These are phyloP conservation scores for Hydropotes inermis DNA, from an alignment of 2,113 vertebrate genomes.

Conservation along the genomic window DNA sequence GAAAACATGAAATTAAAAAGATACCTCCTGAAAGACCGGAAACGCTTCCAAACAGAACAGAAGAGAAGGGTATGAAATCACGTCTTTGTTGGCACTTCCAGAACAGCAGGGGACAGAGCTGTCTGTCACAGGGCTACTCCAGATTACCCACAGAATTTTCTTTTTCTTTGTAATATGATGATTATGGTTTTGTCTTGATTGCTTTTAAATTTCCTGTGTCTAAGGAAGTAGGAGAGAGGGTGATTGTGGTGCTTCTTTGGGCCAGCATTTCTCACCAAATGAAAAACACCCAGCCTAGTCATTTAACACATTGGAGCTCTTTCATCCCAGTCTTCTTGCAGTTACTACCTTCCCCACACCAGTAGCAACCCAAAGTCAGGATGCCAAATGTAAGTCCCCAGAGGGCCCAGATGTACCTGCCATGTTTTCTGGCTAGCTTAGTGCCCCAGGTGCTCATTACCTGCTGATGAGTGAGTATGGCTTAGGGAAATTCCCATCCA, in stretches of 20 bases:
- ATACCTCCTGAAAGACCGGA: constrained; percentile 96
- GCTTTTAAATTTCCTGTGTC: constrained; percentile 21
- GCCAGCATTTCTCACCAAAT: constrained; percentile 4
- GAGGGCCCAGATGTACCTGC: background rate
- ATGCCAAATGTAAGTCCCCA: background rate
- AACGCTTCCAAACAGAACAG: constrained; percentile 89
- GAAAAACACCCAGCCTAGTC: background rate
- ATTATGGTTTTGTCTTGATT: constrained; percentile 37
- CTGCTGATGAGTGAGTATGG: background rate
- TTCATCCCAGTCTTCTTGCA: background rate
- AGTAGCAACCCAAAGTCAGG: background rate
- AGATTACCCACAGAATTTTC: background rate
- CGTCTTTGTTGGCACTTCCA: constrained; percentile 39
- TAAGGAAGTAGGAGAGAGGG: constrained; percentile 11
- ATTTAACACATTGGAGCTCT: background rate
- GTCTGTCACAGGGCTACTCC: background rate
- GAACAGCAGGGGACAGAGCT: background rate
- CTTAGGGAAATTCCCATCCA: background rate
- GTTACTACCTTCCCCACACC: background rate
- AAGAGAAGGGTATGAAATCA: constrained; percentile 92
- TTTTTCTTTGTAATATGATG: constrained; percentile 23
- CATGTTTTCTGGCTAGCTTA: background rate
- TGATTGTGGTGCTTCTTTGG: background rate
- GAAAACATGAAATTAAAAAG: constrained; percentile 93
- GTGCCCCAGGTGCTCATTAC: background rate